Evolutionary conservation across 1,140 invertebrate species (phyloP).

Genomic region (Drosophila micromelanica): DNA sequence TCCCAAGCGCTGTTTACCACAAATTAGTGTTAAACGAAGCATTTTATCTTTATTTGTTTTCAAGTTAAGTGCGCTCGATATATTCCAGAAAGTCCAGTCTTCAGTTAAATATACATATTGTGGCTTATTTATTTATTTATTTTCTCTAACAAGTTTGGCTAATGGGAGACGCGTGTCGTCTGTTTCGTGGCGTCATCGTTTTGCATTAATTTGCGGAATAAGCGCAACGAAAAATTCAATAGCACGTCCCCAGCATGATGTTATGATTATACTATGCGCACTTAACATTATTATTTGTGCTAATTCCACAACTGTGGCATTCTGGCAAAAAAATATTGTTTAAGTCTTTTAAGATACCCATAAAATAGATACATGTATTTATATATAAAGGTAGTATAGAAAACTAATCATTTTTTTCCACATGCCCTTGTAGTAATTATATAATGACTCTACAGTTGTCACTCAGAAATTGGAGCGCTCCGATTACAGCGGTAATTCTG

Average conservation of each 20-base stretch:
- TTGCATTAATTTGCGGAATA: constrained; percentile 27
- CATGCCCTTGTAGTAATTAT: constrained; percentile 37
- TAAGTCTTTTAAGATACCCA: neutral
- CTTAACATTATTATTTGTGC: constrained; percentile 18
- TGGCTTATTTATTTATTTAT: neutral
- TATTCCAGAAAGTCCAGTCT: constrained; percentile 29
- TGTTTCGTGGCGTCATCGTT: constrained; percentile 32
- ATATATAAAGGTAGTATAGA: neutral
- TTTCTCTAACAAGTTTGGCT: constrained; percentile 8
- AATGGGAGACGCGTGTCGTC: constrained; percentile 45
- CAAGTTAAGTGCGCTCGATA: no score
- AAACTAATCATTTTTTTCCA: constrained; percentile 1
- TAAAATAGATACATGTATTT: neutral
- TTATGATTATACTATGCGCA: constrained; percentile 35
- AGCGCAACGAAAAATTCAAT: neutral
- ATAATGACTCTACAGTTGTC: constrained; percentile 38
- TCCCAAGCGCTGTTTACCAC: constrained; percentile 34
- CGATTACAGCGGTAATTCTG: no score
- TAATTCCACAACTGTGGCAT: neutral
- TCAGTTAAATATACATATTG: no score
- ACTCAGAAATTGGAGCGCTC: no score
- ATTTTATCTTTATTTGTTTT: constrained; percentile 22
- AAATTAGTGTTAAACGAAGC: constrained; percentile 30
- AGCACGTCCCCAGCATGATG: constrained; percentile 38
- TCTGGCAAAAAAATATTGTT: neutral